Evolutionary conservation across 1,140 invertebrate genomes (phyloP).

Genomic region (Ladona fulva): DNA sequence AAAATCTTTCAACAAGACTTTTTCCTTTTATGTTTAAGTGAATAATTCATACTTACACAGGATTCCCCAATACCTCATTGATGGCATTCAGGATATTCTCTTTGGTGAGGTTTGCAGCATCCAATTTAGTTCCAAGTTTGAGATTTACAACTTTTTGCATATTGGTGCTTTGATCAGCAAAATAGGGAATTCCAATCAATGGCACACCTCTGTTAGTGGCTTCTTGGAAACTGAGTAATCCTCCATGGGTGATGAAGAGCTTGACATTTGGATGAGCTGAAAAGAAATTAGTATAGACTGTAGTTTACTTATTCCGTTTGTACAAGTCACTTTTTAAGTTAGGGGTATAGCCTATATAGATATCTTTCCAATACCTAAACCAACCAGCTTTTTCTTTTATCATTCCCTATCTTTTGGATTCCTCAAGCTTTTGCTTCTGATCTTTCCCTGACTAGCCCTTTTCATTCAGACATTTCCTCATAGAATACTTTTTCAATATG

Average conservation of each 20-base stretch:
- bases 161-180: slow-evolving; percentile 35
- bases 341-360: too few relatives aligned
- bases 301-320: not conserved
- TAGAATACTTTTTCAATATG: too few relatives aligned
- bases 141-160: slow-evolving; percentile 21
- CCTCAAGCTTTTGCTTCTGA: too few relatives aligned
- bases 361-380: too few relatives aligned
- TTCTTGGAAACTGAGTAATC: slow-evolving; percentile 34
- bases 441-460: too few relatives aligned
- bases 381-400: too few relatives aligned
- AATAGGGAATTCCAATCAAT: slow-evolving; percentile 34
- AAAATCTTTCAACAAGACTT: too few relatives aligned
- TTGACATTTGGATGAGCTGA: slow-evolving; percentile 29
- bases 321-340: too few relatives aligned
- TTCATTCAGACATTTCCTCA: too few relatives aligned
- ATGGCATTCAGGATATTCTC: slow-evolving; percentile 18
- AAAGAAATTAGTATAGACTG: not conserved
- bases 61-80: slow-evolving; percentile 19
- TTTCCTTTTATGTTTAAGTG: too few relatives aligned
- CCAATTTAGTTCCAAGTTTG: slow-evolving; percentile 27
- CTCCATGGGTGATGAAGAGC: slow-evolving; percentile 38
- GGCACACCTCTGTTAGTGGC: slow-evolving; percentile 34
- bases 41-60: slow-evolving; percentile 15
- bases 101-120: slow-evolving; percentile 24
- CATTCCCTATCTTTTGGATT: too few relatives aligned